phyloP scores from a whole-genome alignment of 2,113 vertebrate species.

The Eurypyga helias region DNA sequence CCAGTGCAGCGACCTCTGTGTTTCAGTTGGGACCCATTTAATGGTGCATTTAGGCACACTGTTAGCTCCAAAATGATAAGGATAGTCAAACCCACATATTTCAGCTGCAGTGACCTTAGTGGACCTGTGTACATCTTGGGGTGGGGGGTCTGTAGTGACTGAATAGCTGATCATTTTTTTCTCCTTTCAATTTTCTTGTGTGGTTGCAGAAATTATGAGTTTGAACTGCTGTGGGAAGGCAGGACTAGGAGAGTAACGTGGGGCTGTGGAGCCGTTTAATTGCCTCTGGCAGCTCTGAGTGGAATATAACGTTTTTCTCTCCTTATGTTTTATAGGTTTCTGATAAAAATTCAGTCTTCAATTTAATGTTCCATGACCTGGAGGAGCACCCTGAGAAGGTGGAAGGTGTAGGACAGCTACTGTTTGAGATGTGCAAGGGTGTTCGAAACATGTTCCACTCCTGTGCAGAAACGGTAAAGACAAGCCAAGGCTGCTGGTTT shows the following conservation, averaged over 20 bases:
- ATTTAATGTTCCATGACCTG: conserved; percentile 87
- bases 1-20: neutral
- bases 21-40: neutral
- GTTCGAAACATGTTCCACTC: conserved; percentile 96
- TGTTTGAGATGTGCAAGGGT: conserved; percentile 97
- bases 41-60: neutral
- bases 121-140: neutral
- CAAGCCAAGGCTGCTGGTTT: neutral
- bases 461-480: conserved; percentile 82
- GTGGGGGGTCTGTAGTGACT: neutral
- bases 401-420: conserved; percentile 89
- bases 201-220: neutral
- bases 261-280: neutral
- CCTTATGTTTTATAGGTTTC: conserved; percentile 81
- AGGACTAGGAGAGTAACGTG: neutral
- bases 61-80: neutral
- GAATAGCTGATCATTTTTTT: neutral
- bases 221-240: neutral
- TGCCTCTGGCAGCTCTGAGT: neutral
- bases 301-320: neutral
- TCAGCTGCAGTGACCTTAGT: neutral
- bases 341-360: conserved; percentile 87
- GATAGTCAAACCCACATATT: neutral
- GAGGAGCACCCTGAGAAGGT: conserved; percentile 84
- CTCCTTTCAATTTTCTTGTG: neutral